Conservation (phyloP, 2,113 vertebrate genomes). For the Mesocricetus auratus region DNA sequence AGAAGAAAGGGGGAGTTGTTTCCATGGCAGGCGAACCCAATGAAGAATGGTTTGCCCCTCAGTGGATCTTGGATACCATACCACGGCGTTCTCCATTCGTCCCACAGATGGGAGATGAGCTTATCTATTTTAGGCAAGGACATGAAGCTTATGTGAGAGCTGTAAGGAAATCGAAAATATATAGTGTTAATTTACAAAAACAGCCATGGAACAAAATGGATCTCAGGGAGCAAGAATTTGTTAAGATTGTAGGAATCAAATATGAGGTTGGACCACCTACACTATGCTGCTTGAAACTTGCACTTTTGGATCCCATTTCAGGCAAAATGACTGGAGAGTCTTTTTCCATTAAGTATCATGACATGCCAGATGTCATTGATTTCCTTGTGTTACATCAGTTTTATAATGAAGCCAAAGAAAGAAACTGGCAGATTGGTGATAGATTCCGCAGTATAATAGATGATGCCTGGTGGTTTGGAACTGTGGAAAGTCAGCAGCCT, state of each 20-base stretch:
- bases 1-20: constrained; percentile 92
- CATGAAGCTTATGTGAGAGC: constrained; percentile 98
- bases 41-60: constrained; percentile 95
- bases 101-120: constrained; percentile 99
- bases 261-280: constrained; percentile 98
- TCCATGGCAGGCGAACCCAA: constrained; percentile 89
- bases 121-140: constrained; percentile 98
- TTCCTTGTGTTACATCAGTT: constrained; percentile 98
- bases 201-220: constrained; percentile 99
- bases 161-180: constrained; percentile 95
- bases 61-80: constrained; percentile 97
- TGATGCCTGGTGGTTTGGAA: constrained; percentile 99
- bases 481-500: constrained; percentile 96
- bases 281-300: constrained; percentile 97
- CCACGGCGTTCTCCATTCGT: constrained; percentile 96
- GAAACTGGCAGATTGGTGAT: constrained; percentile 95
- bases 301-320: constrained; percentile 96
- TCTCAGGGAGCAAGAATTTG: constrained; percentile 99
- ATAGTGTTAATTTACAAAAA: constrained; percentile 97
- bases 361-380: constrained; percentile 99
- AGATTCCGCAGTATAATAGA: constrained; percentile 99
- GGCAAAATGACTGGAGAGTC: constrained; percentile 99
- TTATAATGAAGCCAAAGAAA: constrained; percentile 98
- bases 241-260: constrained; percentile 98
- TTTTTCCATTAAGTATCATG: constrained; percentile 99